Base-by-base conservation (phyloP, 2,113 vertebrate genomes). In the Apteryx mantelli region DNA sequence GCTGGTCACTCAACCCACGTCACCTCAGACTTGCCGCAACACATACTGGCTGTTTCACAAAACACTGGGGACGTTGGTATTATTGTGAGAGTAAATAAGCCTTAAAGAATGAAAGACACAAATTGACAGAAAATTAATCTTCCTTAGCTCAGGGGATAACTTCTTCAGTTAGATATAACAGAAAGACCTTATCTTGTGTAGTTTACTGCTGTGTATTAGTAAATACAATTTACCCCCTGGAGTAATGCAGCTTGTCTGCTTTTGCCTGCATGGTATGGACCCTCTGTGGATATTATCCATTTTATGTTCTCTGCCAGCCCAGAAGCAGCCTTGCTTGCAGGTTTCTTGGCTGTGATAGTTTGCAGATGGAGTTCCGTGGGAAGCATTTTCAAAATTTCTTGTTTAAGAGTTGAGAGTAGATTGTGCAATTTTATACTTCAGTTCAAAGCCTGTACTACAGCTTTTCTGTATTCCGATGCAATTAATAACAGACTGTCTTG, bases 51-150 rank as follows among this genome's bases (percentile, higher is more conserved):
- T 91, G 36, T 81, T 50, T 63, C 26, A 9, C 4, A 44, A 40
- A 26, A 36, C 3, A 21, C 17, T 32, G 10, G 11, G 11, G 20
- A 3, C 0, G 0, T 64, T 73, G n/a, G 34, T 80, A 22, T 11
- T 82, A 30, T 1, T 76, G 32, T 28, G 52, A 13, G 63, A 85
- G 14, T 40, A 28, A 88, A 32, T 24, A 77, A 48, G 12, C 10
- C 60, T 95, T 78, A 50, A 81, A 88, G 55, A 20, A 44, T 69
- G n/a, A 84, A 73, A 52, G 75, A 53, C 20, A 2, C 5, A 26
- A 56, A 65, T 0, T 36, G 38, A 38, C 28, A 7, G 3, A 93
- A 94, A 48, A 65, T 30, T 38, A 52, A 44, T 69, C 52, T 93
- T 93, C 32, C 3, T 11, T 87, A 48, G 48, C 85, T 89, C 4